Evolutionary conservation across 2,888 invertebrate species (phyloP), one percentile per base, ranked within the genome.

Genomic region (Drosophila recens): DNA sequence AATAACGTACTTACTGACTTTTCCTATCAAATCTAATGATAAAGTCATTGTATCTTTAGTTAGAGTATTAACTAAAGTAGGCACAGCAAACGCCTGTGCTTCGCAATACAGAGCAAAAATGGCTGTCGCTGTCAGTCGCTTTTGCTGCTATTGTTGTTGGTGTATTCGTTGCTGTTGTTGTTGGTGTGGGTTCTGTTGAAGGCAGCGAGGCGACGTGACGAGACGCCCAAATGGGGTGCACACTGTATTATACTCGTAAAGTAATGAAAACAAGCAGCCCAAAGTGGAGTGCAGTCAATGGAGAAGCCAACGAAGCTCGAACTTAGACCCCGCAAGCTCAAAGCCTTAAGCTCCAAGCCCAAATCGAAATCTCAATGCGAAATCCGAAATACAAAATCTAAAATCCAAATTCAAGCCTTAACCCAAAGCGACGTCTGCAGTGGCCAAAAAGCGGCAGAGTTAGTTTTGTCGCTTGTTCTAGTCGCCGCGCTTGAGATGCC

Each of bases 161-260:
- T 46, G 59, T 46, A 34, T 8, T 78, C 23, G 68, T 61, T 49
- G 48, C 34, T 53, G 40, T n/a, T 15, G 34, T 49, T 23, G 63
- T 36, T 48, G 62, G 45, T 59, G 67, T 58, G 53, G 61, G 79
- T 88, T 86, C 87, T 87, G 71, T 77, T 85, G 90, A 86, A 87
- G 90, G 81, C 87, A 82, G 78, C 67, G 56, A 75, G 78, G 85
- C 75, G 78, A 88, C 88, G 88, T 90, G 88, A 88, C 87, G 79
- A 90, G 90, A 86, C 87, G 75, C 77, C 90, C 79, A 86, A 88
- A 90, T 90, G 83, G 82, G 77, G 70, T 67, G 68, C 77, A 63
- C 85, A 38, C 48, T 71, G 61, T 34, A 13, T 68, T 83, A 69
- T 72, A 73, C 69, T 30, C 30, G 30, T 30, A 30, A 30, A 83